Conservation (phyloP, 1,140 invertebrate genomes). For the Teleogryllus occipitalis region DNA sequence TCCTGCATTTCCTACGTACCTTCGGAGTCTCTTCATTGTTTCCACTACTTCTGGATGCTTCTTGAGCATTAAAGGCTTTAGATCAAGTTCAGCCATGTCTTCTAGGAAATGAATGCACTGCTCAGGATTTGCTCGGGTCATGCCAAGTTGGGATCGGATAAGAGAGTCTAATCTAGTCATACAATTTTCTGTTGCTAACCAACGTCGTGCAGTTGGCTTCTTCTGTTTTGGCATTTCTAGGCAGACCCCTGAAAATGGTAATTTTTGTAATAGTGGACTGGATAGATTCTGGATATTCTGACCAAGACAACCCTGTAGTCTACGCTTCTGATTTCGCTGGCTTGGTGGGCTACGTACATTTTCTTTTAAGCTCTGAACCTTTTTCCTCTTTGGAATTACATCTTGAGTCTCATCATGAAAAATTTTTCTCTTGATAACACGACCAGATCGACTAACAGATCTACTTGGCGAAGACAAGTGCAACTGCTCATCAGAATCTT, state of each 20-base stretch:
- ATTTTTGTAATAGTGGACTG: no score
- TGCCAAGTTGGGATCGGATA: not conserved
- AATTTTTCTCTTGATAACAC: not conserved
- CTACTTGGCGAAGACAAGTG: no score
- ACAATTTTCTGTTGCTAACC: not conserved
- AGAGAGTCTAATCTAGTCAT: not conserved
- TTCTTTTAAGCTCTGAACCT: not conserved
- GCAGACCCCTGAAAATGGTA: no score
- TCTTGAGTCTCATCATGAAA: not conserved
- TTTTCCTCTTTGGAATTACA: not conserved
- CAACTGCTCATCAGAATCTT: no score
- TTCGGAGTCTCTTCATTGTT: conserved; percentile 49
- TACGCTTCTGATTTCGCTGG: no score
- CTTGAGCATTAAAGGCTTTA: conserved; percentile 70
- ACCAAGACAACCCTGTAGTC: no score
- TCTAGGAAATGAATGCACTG: not conserved
- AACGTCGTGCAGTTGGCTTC: not conserved
- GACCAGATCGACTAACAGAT: not conserved
- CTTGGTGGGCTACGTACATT: no score
- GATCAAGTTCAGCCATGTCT: not conserved
- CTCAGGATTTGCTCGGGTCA: not conserved
- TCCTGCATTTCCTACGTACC: conserved; percentile 65
- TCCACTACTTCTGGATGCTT: conserved; percentile 76
- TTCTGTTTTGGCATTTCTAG: not conserved
- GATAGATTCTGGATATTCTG: no score